Evolutionary conservation across 2,888 invertebrate species (phyloP), one percentile per base, ranked within the genome.

Genomic region (Clepsis dumicolana): DNA sequence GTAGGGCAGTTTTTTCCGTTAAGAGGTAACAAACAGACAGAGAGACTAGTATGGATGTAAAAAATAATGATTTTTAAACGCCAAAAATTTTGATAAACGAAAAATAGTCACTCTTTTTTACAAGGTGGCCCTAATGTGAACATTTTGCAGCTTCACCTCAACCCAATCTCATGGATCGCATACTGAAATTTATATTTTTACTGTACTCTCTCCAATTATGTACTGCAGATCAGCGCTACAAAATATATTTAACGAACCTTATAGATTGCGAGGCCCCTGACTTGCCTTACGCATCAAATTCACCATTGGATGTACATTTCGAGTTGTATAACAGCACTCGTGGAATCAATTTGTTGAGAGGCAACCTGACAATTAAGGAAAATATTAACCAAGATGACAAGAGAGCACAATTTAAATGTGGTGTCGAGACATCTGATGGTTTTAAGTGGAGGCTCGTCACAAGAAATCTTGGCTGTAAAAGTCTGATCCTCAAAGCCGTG

Each of bases 391-490:
- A 41, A 59, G 25, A 10, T 10, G 41, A 27, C 16, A 41, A 59
- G 41, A 59, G 16, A 10, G 38, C 25, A 1, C 41, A n/a, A 24
- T 59, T 59, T 10, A 59, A 41, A 59, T 59, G 59, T 41, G 59
- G 59, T 10, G 10, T 59, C 8, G 12, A 25, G 12, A 41, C 41
- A 59, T 8, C 38, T 10, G 59, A 59, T 4, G 59, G 59, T 10
- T 38, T 59, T n/a, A 59, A 59, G 24, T 59, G 59, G 59, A 38
- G 41, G 10, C 41, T 59, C 21, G n/a, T 25, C 2, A 41, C 59
- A 8, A 41, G 41, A n/a, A 21, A 59, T 16, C 59, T 59, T 25
- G 59, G 59, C 5, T 59, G 59, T 25, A 59, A 41, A 59, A 59
- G 25, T 25, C 16, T 59, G 2, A 41, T 59, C 8, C 16, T 59